Evolutionary conservation across 2,888 invertebrate genomes (phyloP), one percentile per base, ranked within the genome.

Genomic region (Amiota communis): DNA sequence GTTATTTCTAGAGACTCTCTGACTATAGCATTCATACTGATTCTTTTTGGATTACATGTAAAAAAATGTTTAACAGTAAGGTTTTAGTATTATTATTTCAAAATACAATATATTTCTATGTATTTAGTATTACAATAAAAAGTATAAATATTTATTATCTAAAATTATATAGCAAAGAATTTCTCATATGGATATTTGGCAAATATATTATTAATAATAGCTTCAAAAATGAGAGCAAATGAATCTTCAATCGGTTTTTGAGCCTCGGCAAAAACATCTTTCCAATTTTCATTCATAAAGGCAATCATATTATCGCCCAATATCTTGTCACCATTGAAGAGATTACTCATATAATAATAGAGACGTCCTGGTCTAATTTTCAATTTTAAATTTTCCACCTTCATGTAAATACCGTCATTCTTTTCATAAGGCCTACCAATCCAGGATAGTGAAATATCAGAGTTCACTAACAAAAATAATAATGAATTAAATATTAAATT

Each of bases 241-340:
- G 89, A 89, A 2, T 59, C 13, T 13, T 75, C 71, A 1, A 85
- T 56, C 0, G 84, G 77, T 0, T 8, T n/a, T 8, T 75, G 69
- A 1, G 86, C 77, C 73, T 81, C 79, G 46, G 72, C 68, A 56
- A 76, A 82, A 23, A 83, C 75, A 8, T 73, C 71, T 6, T 77
- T 67, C 91, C 91, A 91, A 77, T 91, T 91, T 49, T 91, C 90
- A 81, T 91, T 91, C 8, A 91, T 76, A 75, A 91, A 90, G 2
- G 74, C 69, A 79, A 91, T 91, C 88, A 90, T 90, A 69, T 88
- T 90, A 49, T 91, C 90, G 1, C 91, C 89, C 57, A 91, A 77
- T 8, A 86, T 82, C 79, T 90, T 90, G 75, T 91, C 89, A 0
- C 91, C 91, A 73, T 91, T 90, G 76, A 91, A 91, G 0, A 91